These are phyloP conservation scores for Pegoplata infirma DNA, from an alignment of 2,888 invertebrate species.

Conservation along the genomic window DNA sequence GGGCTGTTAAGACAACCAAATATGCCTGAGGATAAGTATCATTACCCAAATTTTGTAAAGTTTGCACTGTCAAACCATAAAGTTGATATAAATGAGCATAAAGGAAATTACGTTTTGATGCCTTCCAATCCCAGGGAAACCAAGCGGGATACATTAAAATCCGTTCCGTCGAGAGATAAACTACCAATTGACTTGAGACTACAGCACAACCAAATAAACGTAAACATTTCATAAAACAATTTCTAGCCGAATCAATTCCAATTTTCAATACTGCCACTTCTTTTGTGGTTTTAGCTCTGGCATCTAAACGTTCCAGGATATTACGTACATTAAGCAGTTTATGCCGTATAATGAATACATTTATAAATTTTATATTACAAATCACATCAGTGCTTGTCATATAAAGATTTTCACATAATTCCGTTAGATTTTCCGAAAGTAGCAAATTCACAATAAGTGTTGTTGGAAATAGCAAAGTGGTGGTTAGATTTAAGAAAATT, in stretches of 20 bases:
- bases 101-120: slow-evolving; percentile 63
- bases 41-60: slow-evolving; percentile 61
- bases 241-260: slow-evolving; percentile 55
- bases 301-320: slow-evolving; percentile 68
- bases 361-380: slow-evolving; percentile 68
- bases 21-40: slow-evolving; percentile 72
- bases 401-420: slow-evolving; percentile 69
- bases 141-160: slow-evolving; percentile 69
- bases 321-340: slow-evolving; percentile 64
- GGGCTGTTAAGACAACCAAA: slow-evolving; percentile 69
- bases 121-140: slow-evolving; percentile 72
- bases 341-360: slow-evolving; percentile 62
- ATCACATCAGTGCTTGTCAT: slow-evolving; percentile 63
- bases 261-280: slow-evolving; percentile 64
- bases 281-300: slow-evolving; percentile 54
- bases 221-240: slow-evolving; percentile 55
- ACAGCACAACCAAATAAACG: slow-evolving; percentile 46
- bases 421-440: slow-evolving; percentile 63
- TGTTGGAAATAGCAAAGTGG: slow-evolving; percentile 61
- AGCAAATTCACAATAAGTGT: slow-evolving; percentile 65
- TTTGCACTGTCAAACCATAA: slow-evolving; percentile 48
- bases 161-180: slow-evolving; percentile 59
- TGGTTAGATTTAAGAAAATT: slow-evolving; percentile 61
- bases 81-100: slow-evolving; percentile 64
- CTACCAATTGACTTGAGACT: slow-evolving; percentile 57